Base-by-base conservation (phyloP, 2,113 vertebrate species). In the Anolis sagrei region DNA sequence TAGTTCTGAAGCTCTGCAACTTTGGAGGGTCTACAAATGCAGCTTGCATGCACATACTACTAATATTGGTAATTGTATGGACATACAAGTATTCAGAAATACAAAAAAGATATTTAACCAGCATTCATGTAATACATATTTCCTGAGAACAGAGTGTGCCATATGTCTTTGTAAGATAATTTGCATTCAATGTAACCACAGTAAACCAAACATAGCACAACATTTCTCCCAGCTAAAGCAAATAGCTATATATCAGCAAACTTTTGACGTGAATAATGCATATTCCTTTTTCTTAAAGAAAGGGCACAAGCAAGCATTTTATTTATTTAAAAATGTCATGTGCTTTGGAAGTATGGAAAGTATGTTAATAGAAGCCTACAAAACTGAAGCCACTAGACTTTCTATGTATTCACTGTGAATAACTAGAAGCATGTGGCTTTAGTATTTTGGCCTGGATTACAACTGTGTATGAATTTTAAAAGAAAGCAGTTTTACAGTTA, bases 141-240 rank as follows among this genome's bases (percentile, higher is more conserved):
- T 97, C 96, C 96, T 97, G 96, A 97, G 96, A 95, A 94, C 80
- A 91, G 88, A 74, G 74, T 96, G 93, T 95, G 93, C 93, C 92
- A 87, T 93, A 88, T 86, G 91, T 92, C 92, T 95, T 62, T 91
- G 87, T 92, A 92, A 95, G 92, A 89, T 76, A 90, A 92, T 88
- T 61, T 93, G 92, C 91, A 94, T 89, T 93, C 84, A 81, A 72
- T 94, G 90, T 72, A 95, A 95, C 83, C 86, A 85, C 77, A 93
- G 90, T 74, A 82, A 94, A 95, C 1, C 0, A 86, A 91, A 80
- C 70, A 81, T 79, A 90, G 83, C 87, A 94, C 91, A 96, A 93
- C 64, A 86, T 82, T 89, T 91, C 79, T 93, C 83, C 93, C 89
- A 92, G 90, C 81, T 93, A 88, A 94, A 95, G 88, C 90, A 93